A percentile compares a stretch with the other conserved stretches of the same genome.
Evolutionary conservation across 2,888 invertebrate genomes (phyloP).

Genomic region (Poecilobothrus nobilitatus): DNA sequence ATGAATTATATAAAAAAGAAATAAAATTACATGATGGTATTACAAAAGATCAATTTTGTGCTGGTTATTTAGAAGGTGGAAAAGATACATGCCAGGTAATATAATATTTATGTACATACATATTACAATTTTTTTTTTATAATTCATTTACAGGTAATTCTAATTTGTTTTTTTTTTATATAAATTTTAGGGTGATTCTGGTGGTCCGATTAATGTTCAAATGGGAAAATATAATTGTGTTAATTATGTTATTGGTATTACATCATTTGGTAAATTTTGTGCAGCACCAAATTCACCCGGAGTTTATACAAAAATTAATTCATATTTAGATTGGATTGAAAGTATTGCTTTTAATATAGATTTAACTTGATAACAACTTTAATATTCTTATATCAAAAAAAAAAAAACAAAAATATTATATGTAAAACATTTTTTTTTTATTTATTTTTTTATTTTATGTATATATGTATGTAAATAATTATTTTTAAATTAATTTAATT

Average conservation of each 20-base stretch:
- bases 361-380: slow-evolving; percentile 11
- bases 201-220: slow-evolving; percentile 39
- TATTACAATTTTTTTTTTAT: background rate
- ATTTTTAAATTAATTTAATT: too few relatives aligned
- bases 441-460: too few relatives aligned
- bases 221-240: slow-evolving; percentile 38
- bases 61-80: slow-evolving; percentile 40
- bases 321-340: slow-evolving; percentile 42
- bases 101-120: background rate
- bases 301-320: slow-evolving; percentile 37
- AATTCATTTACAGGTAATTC: background rate
- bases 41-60: slow-evolving; percentile 42
- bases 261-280: slow-evolving; percentile 42
- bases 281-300: slow-evolving; percentile 38
- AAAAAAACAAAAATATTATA: background rate
- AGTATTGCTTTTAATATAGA: slow-evolving; percentile 32
- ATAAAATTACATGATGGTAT: slow-evolving; percentile 39
- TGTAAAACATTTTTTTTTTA: background rate
- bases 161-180: background rate
- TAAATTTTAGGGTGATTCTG: slow-evolving; percentile 33
- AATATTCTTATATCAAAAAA: background rate
- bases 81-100: slow-evolving; percentile 41
- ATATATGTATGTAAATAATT: too few relatives aligned
- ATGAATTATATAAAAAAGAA: slow-evolving; percentile 32
- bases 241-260: slow-evolving; percentile 40